Evolutionary conservation across 2,888 invertebrate genomes (phyloP), one percentile per base, ranked within the genome.

Genomic region (Buathra laborator): DNA sequence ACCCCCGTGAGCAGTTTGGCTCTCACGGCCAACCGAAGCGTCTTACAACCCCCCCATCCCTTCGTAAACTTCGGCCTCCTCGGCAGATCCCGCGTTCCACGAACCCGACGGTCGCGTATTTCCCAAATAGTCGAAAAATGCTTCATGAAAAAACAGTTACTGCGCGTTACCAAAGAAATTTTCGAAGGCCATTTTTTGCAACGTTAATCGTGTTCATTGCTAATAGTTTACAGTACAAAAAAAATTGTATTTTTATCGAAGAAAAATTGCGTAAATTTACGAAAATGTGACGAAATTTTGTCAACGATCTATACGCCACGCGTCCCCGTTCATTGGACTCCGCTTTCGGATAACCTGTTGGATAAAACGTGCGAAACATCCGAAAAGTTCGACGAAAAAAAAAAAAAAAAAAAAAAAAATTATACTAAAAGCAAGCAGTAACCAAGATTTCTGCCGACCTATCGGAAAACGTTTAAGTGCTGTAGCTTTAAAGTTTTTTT

Each of bases 11-110:
- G 70, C 62, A 78, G 78, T 78, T 78, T 62, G 48, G 78, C 70
- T 80, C 82, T 78, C 86, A 86, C 87, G 70, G 81, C 81, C 87
- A 88, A 88, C 88, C 90, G 87, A 90, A 88, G 86, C 87, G 89
- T 89, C 87, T 87, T 87, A 76, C 85, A 85, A 77, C 88, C 86
- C 87, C 74, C 81, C 75, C 75, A 79, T 72, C 62, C 76, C 46
- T 51, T 24, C 59, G 59, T 16, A 14, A 75, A 75, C 77, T 29
- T 81, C 78, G 32, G 43, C 53, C 74, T 75, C 46, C 79, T 83
- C 79, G 53, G 48, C 44, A 51, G 46, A 71, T 66, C 62, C 48
- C 12, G 19, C 56, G 75, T 29, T 56, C 12, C 37, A 66, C 68
- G 32, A 67, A 10, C 43, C 70, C 81, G 24, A 2, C 24, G 77